phyloP scores from a whole-genome alignment of 2,888 invertebrate genomes.

The Thysanoteuthis rhombus region DNA sequence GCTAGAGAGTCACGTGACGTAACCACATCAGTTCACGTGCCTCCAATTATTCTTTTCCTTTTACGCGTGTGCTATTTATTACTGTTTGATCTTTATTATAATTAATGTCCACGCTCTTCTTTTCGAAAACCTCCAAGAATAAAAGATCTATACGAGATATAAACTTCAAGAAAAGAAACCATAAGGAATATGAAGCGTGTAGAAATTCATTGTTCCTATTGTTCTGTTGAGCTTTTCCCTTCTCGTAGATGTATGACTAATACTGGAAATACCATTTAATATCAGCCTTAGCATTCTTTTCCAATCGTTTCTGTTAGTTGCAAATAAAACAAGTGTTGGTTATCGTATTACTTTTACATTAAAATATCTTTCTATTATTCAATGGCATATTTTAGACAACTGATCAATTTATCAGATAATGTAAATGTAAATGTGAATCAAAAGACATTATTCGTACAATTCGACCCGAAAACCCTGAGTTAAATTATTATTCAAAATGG shows the following conservation, averaged over 20 bases:
- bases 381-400: background rate
- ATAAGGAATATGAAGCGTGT: background rate
- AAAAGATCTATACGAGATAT: background rate
- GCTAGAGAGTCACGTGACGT: background rate
- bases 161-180: background rate
- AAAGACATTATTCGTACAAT: background rate
- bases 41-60: background rate
- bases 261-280: no score
- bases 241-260: background rate
- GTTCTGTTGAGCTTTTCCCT: background rate
- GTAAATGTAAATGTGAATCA: background rate
- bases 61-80: background rate
- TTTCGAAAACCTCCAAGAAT: background rate
- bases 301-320: background rate
- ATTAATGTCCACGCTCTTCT: background rate
- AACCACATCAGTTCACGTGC: background rate
- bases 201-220: background rate
- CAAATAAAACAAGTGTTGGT: background rate
- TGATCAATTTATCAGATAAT: background rate
- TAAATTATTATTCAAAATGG: conserved; percentile 12
- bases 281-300: background rate
- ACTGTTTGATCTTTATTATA: background rate
- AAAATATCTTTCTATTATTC: background rate
- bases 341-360: background rate
- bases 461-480: background rate